Base-by-base conservation (phyloP, 2,888 invertebrate genomes). In the Dorcus parallelipipedus region DNA sequence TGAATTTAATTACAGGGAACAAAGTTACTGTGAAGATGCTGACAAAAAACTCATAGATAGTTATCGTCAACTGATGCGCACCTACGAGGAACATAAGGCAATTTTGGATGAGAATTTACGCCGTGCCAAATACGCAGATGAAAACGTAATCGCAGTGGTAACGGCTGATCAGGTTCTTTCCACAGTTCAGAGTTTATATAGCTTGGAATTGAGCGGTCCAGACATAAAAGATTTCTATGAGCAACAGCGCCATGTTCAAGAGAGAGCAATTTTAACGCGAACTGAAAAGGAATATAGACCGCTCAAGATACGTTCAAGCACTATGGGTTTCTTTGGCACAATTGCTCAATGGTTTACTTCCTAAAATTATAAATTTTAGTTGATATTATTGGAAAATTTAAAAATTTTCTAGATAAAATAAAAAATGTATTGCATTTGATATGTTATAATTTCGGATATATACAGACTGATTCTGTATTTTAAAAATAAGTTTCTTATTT, bases 171-270 rank as follows among this genome's bases (percentile, higher is more conserved):
- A 68, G 20, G 66, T 75, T 26, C 57, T 60, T 10, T 60, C 63
- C 0, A 54, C 54, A 4, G 66, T 73, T 38, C 45, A 67, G 26
- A 58, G 61, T 9, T 61, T 75, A 45, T 73, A 71, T 54, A 64
- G 64, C 4, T 59, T 74, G 38, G 67, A 68, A 51, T 64, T 70
- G 33, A 69, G 66, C 52, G 75, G 75, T 0, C 58, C 63, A 39
- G 72, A 69, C 56, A 72, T 74, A 20, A 68, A 65, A 47, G 68
- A 71, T 47, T 53, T 75, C 9, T 71, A 69, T 50, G 61, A 65
- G 4, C 65, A 66, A 9, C 73, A 75, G 39, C 33, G 48, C 39
- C 6, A 26, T 9, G 14, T 40, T n/a, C 17, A 23, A 4, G 23
- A 48, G n/a, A 20, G 38, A 7, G 54, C 39, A 26, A 45, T 40